Evolutionary conservation across 2,113 vertebrate species (phyloP).

Genomic region (Oryzias celebensis): DNA sequence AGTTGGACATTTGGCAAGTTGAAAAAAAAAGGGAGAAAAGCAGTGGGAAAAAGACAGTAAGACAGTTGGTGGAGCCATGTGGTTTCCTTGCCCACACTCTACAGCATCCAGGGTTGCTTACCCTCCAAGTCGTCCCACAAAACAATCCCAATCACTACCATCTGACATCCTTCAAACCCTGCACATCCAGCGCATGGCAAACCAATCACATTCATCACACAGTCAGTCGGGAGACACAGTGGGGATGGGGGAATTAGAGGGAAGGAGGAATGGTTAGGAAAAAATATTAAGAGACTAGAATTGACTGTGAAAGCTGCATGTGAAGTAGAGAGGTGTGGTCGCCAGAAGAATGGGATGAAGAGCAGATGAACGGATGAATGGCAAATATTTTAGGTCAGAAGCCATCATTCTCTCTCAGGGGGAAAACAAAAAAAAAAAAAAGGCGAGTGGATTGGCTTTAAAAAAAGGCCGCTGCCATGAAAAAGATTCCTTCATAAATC

Average conservation of each 20-base stretch:
- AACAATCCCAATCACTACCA: slow-evolving; percentile 74
- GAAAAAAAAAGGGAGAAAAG: slow-evolving; percentile 11
- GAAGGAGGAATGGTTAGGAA: slow-evolving; percentile 36
- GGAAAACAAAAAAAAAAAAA: slow-evolving; percentile 43
- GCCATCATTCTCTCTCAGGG: slow-evolving; percentile 40
- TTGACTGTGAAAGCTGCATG: slow-evolving; percentile 20
- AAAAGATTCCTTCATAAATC: slow-evolving; percentile 64
- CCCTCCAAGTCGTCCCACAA: slow-evolving; percentile 67
- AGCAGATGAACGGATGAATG: slow-evolving; percentile 43
- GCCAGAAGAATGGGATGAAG: slow-evolving; percentile 41
- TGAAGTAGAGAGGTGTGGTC: slow-evolving; percentile 41
- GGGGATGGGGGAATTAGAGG: slow-evolving; percentile 25
- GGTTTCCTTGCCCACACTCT: slow-evolving; percentile 64
- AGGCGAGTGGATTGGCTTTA: slow-evolving; percentile 40
- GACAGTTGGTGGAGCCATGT: slow-evolving; percentile 54
- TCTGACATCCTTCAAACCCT: slow-evolving; percentile 64
- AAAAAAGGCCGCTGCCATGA: slow-evolving; percentile 45
- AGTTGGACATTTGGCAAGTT: slow-evolving; percentile 21
- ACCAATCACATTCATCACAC: slow-evolving; percentile 57
- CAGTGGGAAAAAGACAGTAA: slow-evolving; percentile 34
- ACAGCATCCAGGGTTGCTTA: slow-evolving; percentile 67
- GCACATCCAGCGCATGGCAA: slow-evolving; percentile 58
- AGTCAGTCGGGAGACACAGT: slow-evolving; percentile 39
- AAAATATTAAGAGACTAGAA: slow-evolving; percentile 43
- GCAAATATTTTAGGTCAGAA: slow-evolving; percentile 56